Evolutionary conservation across 1,140 invertebrate species (phyloP).

Genomic region (Drosophila nigrodunni): DNA sequence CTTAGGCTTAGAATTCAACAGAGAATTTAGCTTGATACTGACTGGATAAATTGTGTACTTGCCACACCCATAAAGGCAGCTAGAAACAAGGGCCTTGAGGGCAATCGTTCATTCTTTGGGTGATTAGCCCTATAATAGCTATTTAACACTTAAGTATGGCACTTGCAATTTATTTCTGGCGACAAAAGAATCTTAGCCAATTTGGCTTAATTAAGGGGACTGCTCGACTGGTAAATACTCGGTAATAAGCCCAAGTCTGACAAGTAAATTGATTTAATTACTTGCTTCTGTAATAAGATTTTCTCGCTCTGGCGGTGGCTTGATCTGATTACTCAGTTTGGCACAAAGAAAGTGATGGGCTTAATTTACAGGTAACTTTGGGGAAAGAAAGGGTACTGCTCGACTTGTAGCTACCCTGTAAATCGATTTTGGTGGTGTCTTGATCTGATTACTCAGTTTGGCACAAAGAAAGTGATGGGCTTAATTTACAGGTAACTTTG

Average conservation of each 20-base stretch:
- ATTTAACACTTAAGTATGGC: conserved; percentile 13
- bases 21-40: not conserved
- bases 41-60: not conserved
- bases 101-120: conserved; percentile 1
- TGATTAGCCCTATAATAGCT: conserved; percentile 23
- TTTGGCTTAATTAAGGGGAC: not conserved
- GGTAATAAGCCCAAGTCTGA: not conserved
- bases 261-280: not conserved
- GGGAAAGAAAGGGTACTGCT: not conserved
- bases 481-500: too few relatives aligned
- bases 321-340: not conserved
- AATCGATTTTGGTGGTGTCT: not conserved
- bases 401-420: not conserved
- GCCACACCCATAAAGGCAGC: too few relatives aligned
- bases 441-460: not conserved
- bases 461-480: not conserved
- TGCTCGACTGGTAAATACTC: not conserved
- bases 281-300: not conserved
- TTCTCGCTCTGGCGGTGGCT: not conserved
- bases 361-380: too few relatives aligned
- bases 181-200: not conserved
- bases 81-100: not conserved
- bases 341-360: not conserved
- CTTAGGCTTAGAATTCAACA: conserved; percentile 5
- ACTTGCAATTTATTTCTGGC: not conserved